These are phyloP conservation scores for Disparrhopalites patrizii DNA, from an alignment of 2,888 invertebrate genomes.

Conservation along the genomic window DNA sequence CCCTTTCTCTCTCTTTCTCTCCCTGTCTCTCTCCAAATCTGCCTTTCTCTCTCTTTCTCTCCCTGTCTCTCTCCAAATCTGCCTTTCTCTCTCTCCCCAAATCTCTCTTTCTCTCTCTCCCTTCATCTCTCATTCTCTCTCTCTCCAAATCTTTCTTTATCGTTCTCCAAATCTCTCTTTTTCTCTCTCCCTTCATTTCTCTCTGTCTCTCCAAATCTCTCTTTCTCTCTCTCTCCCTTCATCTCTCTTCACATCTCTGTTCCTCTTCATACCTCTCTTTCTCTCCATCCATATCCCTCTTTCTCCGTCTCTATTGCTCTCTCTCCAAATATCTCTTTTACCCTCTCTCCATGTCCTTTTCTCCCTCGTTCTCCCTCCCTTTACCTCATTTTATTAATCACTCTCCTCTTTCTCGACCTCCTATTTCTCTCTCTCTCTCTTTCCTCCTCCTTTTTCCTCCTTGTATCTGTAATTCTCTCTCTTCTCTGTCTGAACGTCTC, in stretches of 20 bases:
- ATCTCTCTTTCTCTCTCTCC: not conserved
- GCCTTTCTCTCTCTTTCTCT: not conserved
- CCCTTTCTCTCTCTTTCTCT: not conserved
- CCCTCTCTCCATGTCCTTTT: too few relatives aligned
- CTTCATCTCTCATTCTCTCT: not conserved
- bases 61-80: not conserved
- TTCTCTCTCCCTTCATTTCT: conserved; percentile 26
- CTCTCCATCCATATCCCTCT: not conserved
- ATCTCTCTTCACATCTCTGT: not conserved
- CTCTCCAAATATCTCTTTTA: not conserved
- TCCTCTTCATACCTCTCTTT: not conserved
- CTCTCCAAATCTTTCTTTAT: not conserved
- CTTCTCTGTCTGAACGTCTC: too few relatives aligned
- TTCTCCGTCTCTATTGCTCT: not conserved
- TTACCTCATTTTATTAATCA: not conserved
- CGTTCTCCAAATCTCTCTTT: not conserved
- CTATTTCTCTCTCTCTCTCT: not conserved
- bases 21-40: not conserved
- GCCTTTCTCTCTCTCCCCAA: not conserved
- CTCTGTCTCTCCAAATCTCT: conserved; percentile 8
- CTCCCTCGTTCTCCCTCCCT: not conserved
- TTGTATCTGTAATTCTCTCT: too few relatives aligned
- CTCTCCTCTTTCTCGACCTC: not conserved
- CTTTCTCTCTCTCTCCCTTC: not conserved
- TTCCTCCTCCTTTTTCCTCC: too few relatives aligned